Conservation (phyloP, 2,888 invertebrate genomes). For the Drosophila siamana region DNA sequence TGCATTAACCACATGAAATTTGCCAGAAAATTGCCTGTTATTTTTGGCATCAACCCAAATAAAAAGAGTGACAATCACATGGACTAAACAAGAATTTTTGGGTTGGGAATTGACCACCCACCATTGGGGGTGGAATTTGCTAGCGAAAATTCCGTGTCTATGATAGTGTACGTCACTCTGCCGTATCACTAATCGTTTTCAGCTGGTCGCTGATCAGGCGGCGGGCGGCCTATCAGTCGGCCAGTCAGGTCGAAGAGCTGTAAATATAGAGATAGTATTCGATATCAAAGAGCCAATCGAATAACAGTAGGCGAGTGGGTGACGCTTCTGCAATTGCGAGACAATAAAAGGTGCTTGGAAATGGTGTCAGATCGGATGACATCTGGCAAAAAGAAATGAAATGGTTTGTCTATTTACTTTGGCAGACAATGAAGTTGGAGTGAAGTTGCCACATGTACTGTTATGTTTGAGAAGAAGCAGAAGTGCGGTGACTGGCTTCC, state of each 20-base stretch:
- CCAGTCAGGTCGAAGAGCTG: slow-evolving; percentile 12
- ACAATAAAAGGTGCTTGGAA: slow-evolving; percentile 27
- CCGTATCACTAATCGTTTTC: not conserved
- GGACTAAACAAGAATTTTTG: not conserved
- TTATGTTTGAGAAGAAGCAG: slow-evolving; percentile 48
- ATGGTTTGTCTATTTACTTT: slow-evolving; percentile 14
- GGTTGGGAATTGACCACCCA: not conserved
- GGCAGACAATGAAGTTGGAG: not conserved
- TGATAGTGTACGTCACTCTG: slow-evolving; percentile 1
- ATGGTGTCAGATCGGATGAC: slow-evolving; percentile 16
- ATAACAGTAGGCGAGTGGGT: slow-evolving; percentile 28
- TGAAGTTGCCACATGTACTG: slow-evolving; percentile 51
- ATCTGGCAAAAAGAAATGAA: slow-evolving; percentile 22
- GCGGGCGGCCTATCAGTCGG: slow-evolving; percentile 1
- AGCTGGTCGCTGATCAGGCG: not conserved
- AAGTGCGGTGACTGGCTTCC: slow-evolving; percentile 72
- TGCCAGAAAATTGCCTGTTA: not conserved
- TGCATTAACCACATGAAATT: no score
- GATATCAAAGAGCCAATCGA: slow-evolving; percentile 16
- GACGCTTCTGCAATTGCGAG: slow-evolving; percentile 24
- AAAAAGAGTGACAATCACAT: not conserved
- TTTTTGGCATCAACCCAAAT: not conserved
- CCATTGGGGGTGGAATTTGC: not conserved
- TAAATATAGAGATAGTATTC: slow-evolving; percentile 11
- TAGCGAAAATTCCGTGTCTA: not conserved